These are phyloP conservation scores for Cyprinus carpio DNA, from an alignment of 2,113 vertebrate species.

Conservation along the genomic window DNA sequence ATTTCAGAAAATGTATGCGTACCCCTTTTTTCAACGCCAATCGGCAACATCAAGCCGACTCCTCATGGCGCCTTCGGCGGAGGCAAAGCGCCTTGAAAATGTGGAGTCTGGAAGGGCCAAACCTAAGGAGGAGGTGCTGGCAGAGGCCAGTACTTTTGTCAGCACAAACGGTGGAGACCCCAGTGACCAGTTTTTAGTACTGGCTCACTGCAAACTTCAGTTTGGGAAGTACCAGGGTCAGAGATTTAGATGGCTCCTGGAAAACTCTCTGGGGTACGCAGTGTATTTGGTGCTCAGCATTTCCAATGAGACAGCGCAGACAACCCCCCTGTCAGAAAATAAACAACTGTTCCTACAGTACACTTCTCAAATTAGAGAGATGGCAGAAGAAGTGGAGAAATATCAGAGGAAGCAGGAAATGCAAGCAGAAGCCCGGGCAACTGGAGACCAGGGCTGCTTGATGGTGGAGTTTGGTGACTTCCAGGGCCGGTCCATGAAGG, in stretches of 20 bases:
- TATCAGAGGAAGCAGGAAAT: conserved; percentile 24
- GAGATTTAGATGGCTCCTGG: conserved; percentile 6
- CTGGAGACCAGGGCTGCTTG: conserved; percentile 25
- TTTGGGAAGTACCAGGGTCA: conserved; percentile 19
- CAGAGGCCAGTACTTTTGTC: neutral
- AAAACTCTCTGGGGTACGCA: neutral
- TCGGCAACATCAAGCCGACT: neutral
- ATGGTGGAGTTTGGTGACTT: conserved; percentile 32
- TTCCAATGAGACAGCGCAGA: neutral
- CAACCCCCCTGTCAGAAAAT: neutral
- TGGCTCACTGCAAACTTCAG: conserved; percentile 19
- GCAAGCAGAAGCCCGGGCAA: conserved; percentile 14
- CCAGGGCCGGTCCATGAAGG: too few relatives aligned
- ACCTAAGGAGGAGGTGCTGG: neutral
- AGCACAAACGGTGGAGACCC: too few relatives aligned
- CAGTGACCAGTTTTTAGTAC: too few relatives aligned
- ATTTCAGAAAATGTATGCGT: too few relatives aligned
- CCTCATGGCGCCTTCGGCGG: neutral
- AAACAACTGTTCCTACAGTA: conserved; percentile 21
- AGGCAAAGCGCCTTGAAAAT: neutral
- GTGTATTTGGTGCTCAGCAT: conserved; percentile 11
- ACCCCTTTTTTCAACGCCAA: neutral
- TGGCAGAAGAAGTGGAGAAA: conserved; percentile 21
- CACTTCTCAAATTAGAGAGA: conserved; percentile 5
- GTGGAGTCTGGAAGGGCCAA: conserved; percentile 15